These are phyloP conservation scores for Lasioglossum malachurum DNA, from an alignment of 2,888 invertebrate genomes.

Conservation along the genomic window DNA sequence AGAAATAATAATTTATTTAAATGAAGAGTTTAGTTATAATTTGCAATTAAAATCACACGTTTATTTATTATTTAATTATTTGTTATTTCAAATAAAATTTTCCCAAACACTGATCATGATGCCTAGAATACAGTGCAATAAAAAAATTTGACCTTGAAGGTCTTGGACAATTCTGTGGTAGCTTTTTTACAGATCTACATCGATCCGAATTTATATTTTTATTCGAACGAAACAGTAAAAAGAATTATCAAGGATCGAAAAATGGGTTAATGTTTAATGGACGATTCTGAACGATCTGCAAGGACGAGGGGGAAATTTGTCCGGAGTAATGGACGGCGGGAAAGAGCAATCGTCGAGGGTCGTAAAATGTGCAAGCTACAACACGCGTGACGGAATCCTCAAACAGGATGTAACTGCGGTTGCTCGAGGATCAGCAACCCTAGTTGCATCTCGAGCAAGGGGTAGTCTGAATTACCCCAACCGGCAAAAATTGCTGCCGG, in stretches of 20 bases:
- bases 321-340: not conserved
- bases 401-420: conserved; percentile 1
- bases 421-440: conserved; percentile 8
- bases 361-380: not conserved
- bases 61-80: no score
- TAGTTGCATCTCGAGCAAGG: not conserved
- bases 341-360: not conserved
- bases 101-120: no score
- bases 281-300: not conserved
- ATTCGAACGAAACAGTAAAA: not conserved
- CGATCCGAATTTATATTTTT: not conserved
- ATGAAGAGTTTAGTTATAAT: no score
- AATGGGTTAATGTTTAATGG: not conserved
- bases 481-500: not conserved
- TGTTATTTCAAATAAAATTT: no score
- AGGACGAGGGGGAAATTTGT: not conserved
- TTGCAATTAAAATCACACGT: no score
- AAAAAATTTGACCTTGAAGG: no score
- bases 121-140: no score
- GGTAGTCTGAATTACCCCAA: not conserved
- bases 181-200: no score
- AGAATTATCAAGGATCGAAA: not conserved
- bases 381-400: not conserved
- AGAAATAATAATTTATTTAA: no score
- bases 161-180: no score